Evolutionary conservation across 2,113 vertebrate genomes (phyloP), one percentile per base, ranked within the genome.

Genomic region (Lagopus muta): DNA sequence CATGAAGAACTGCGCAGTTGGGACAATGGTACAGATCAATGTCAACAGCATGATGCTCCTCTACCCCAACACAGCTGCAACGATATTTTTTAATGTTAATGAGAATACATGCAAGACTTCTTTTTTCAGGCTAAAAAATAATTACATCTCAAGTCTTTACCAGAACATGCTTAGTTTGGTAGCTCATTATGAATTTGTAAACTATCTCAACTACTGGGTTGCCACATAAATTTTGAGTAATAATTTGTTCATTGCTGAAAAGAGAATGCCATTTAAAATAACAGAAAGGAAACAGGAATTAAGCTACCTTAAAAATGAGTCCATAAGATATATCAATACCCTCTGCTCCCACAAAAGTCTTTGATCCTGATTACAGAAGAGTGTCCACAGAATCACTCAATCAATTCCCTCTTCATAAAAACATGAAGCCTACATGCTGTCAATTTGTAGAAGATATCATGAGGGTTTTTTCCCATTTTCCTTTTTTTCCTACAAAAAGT

Each of bases 1-100:
- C 99, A 42, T 98, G 98, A 65, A 98, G 93, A 72, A 98, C 94
- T 69, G 99, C 98, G 97, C 99, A 99, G 98, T 98, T 99, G 91
- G 99, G 99, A 98, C 99, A 99, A 97, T 99, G 99, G 96, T 99
- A 99, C 11, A 99, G 98, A 89, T 99, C 99, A 79, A 99, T 99
- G 94, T 99, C 99, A 96, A 99, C 98, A 60, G 99, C 99, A 97
- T 99, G 98, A 93, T 99, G 99, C 93, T 99, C 99, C 94, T 99
- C 99, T 67, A 99, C 99, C 88, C 98, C 98, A 92, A 99, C 99
- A 36, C 99, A 99, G 97, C 99, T 99, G 97, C 64, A 96, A 98
- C 5, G 65, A 80, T 79, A 92, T 89, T 86, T 94, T 95, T 71
- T 5, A 82, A 86, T 55, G 76, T 92, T 95, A 92, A 82, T 89